Evolutionary conservation across 2,113 vertebrate genomes (phyloP).

Genomic region (Oxygymnocypris stewartii): DNA sequence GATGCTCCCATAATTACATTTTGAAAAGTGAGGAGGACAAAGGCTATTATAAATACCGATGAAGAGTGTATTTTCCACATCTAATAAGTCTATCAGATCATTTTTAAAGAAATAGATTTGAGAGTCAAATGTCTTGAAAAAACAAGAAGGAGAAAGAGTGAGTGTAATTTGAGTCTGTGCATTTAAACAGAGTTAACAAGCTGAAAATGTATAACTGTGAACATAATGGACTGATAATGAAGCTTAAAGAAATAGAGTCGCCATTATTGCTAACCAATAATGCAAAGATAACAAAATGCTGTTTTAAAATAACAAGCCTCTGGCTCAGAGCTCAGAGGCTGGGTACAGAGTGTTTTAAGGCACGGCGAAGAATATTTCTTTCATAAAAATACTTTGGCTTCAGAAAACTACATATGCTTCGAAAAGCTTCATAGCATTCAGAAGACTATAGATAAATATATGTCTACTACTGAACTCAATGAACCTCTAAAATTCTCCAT

Average conservation of each 20-base stretch:
- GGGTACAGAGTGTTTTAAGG: neutral
- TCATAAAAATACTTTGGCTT: neutral
- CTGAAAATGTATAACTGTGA: too few relatives aligned
- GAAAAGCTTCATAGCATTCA: neutral
- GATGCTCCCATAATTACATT: neutral
- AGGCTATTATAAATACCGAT: neutral
- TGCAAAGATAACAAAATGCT: neutral
- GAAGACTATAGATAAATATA: neutral
- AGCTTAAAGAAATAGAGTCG: neutral
- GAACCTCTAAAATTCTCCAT: neutral
- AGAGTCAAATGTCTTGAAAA: neutral
- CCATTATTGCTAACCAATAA: neutral
- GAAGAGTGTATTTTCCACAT: neutral
- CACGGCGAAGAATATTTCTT: neutral
- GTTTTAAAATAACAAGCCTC: neutral
- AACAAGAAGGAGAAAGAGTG: conserved; percentile 18
- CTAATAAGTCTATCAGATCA: neutral
- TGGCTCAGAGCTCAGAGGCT: too few relatives aligned
- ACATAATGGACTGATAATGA: neutral
- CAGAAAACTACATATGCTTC: neutral
- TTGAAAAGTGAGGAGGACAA: neutral
- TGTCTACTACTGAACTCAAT: neutral
- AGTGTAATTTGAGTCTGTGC: conserved; percentile 45
- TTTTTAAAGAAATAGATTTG: neutral
- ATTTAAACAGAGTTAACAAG: neutral